phyloP scores from a whole-genome alignment of 2,888 invertebrate species.

The Rhagonycha lutea region DNA sequence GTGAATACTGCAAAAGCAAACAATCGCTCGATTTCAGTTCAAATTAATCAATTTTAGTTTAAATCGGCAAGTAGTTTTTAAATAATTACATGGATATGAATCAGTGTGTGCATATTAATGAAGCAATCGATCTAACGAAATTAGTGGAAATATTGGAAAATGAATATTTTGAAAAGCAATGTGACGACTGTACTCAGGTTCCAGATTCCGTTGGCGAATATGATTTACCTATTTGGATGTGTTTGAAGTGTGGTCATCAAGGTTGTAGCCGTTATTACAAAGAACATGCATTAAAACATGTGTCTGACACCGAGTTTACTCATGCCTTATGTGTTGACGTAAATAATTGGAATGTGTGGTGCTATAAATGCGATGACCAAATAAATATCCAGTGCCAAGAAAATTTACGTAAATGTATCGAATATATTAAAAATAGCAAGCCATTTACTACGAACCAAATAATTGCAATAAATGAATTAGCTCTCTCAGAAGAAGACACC shows the following conservation, averaged over 20 bases:
- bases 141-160: slow-evolving; percentile 60
- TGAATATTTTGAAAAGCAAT: slow-evolving; percentile 58
- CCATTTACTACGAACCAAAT: slow-evolving; percentile 49
- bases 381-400: slow-evolving; percentile 64
- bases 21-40: neutral
- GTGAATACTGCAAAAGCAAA: neutral
- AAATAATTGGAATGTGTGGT: slow-evolving; percentile 74
- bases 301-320: slow-evolving; percentile 71
- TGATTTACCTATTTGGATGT: slow-evolving; percentile 72
- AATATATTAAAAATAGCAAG: slow-evolving; percentile 63
- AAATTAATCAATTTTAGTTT: neutral
- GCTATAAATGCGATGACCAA: slow-evolving; percentile 77
- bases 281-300: slow-evolving; percentile 75
- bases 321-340: slow-evolving; percentile 77
- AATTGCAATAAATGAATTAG: slow-evolving; percentile 23
- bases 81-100: slow-evolving; percentile 50
- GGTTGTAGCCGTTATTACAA: slow-evolving; percentile 72
- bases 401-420: slow-evolving; percentile 75
- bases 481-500: slow-evolving; percentile 62
- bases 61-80: neutral
- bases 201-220: slow-evolving; percentile 51
- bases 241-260: slow-evolving; percentile 79
- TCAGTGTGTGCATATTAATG: slow-evolving; percentile 71
- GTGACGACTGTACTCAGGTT: slow-evolving; percentile 53
- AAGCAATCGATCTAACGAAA: slow-evolving; percentile 68